Evolutionary conservation across 2,888 invertebrate species (phyloP), one percentile per base, ranked within the genome.

Genomic region (Chrysolina haemoptera): DNA sequence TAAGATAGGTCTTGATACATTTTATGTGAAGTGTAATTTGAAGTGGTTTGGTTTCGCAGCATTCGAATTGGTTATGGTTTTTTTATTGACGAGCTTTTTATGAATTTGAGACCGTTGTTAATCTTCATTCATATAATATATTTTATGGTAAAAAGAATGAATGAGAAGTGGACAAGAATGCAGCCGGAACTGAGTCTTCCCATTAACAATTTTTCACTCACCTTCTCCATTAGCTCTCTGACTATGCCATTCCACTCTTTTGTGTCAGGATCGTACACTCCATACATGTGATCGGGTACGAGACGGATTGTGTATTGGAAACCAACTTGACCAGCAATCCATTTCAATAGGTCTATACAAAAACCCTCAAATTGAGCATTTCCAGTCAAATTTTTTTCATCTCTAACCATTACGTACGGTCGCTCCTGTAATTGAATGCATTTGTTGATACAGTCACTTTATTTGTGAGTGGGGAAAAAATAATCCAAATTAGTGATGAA

Each of bases 161-260:
- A 18, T 43, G 8, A 20, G 11, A 20, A 20, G n/a, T n/a, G 20
- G 53, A 5, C 0, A 18, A 12, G 53, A 53, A 11, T 11, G 11
- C 18, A 53, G 8, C 0, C 16, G 11, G 20, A 20, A 53, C 20
- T 18, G 1, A 18, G 20, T 14, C 18, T 11, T 53, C 12, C 5
- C 16, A 53, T 53, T 10, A 53, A 20, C n/a, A 53, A 18, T 14
- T 12, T 43, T 14, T 14, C 14, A 14, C 43, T 90, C 86, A 95
- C 96, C 90, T 96, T 92, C 82, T 96, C 96, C 91, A 96, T 94
- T 41, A 96, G 90, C 82, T 96, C 95, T 35, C 93, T 90, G 0
- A 97, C 96, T 71, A 97, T 95, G 1, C 97, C 97, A 81, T 96
- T 96, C 96, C 96, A 97, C 81, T 95, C 92, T 74, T 94, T 95